Conservation (phyloP, 2,888 invertebrate species). For the Globia sparganii region DNA sequence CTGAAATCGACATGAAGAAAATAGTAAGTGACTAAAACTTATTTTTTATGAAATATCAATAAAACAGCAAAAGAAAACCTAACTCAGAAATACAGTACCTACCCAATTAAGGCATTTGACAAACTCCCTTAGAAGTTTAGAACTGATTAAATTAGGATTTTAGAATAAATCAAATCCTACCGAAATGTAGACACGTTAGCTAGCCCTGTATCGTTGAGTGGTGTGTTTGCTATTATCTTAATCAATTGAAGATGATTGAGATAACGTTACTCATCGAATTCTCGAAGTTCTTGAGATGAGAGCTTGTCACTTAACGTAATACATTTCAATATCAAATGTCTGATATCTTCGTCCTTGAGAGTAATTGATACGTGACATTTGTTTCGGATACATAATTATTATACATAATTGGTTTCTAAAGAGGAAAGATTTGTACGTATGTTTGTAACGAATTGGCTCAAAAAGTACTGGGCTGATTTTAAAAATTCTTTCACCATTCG, state of each 20-base stretch:
- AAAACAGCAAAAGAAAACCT: neutral
- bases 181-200: neutral
- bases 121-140: neutral
- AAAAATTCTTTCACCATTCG: no score
- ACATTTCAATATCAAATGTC: slow-evolving; percentile 38
- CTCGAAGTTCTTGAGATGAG: slow-evolving; percentile 22
- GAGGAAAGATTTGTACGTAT: no score
- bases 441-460: no score
- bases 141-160: neutral
- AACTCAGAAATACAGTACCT: neutral
- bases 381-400: slow-evolving; percentile 18
- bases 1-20: neutral
- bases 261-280: slow-evolving; percentile 34
- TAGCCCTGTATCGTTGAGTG: neutral
- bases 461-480: no score
- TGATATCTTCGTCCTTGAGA: slow-evolving; percentile 16
- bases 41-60: no score
- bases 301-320: slow-evolving; percentile 36
- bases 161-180: slow-evolving; percentile 7
- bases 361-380: slow-evolving; percentile 4
- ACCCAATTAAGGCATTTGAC: neutral
- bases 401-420: neutral
- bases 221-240: slow-evolving; percentile 32
- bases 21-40: neutral
- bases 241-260: slow-evolving; percentile 49